Evolutionary conservation across 2,888 invertebrate species (phyloP).

Genomic region (Galerucella calmariensis): DNA sequence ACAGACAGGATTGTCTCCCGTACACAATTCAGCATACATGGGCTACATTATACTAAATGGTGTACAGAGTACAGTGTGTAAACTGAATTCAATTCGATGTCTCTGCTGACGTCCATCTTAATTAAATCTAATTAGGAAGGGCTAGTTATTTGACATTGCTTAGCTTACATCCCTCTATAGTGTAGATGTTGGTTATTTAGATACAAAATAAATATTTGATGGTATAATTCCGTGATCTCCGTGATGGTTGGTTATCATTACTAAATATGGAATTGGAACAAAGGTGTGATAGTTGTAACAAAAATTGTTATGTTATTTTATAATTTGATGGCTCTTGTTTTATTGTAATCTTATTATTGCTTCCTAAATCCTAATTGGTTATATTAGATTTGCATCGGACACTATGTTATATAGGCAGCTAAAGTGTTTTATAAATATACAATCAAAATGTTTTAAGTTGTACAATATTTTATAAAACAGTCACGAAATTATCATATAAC

Average conservation of each 20-base stretch:
- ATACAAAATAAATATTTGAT: slow-evolving; percentile 9
- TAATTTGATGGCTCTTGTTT: no score
- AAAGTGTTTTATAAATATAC: no score
- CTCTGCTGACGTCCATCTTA: slow-evolving; percentile 9
- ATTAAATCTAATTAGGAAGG: slow-evolving; percentile 16
- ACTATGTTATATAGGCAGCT: no score
- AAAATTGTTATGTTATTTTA: no score
- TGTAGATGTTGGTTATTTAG: background rate
- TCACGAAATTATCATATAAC: no score
- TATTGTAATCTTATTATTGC: no score
- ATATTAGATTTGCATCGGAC: no score
- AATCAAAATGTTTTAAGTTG: no score
- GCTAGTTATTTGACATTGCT: slow-evolving; percentile 2
- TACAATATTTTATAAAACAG: no score
- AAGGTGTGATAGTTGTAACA: no score
- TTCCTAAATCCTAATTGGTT: no score
- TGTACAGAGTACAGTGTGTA: background rate
- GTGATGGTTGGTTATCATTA: background rate
- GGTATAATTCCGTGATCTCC: background rate
- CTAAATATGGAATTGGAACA: no score
- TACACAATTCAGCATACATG: background rate
- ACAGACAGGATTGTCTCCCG: slow-evolving; percentile 3
- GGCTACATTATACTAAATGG: slow-evolving; percentile 7
- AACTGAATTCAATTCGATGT: background rate
- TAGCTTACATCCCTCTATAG: slow-evolving; percentile 5